Evolutionary conservation across 30 jellyfish, hydroid and myxozoan species (phyloP).

Genomic region (Catostylus mosaicus): DNA sequence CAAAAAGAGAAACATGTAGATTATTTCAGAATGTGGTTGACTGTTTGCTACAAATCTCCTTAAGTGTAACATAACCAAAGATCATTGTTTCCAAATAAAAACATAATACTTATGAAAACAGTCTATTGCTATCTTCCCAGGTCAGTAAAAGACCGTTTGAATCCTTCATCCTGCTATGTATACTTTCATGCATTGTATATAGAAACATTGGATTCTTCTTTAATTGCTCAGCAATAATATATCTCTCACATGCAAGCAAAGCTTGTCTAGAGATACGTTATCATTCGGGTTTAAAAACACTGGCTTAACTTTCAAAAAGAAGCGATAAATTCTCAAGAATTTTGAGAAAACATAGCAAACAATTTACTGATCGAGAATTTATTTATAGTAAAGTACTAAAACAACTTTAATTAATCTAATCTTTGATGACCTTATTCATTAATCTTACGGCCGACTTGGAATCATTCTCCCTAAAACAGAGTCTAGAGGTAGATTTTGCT

Average conservation of each 20-base stretch:
- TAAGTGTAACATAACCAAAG: not conserved
- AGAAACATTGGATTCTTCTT: not conserved
- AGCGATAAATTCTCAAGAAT: not conserved
- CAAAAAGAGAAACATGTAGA: no score
- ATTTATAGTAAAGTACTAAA: not conserved
- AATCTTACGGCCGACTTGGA: not conserved
- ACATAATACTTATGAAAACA: not conserved
- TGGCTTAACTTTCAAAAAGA: not conserved
- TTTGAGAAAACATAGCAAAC: not conserved
- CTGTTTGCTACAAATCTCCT: constrained; percentile 5
- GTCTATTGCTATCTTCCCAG: not conserved
- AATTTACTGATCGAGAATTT: not conserved
- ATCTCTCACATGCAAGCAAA: not conserved
- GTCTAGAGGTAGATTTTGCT: no score
- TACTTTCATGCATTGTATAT: not conserved
- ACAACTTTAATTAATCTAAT: not conserved
- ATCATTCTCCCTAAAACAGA: no score
- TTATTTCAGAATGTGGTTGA: not conserved
- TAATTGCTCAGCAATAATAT: not conserved
- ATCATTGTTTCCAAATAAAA: not conserved
- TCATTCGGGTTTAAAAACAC: not conserved
- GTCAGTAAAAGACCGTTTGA: not conserved
- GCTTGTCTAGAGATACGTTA: not conserved
- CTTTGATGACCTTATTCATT: not conserved
- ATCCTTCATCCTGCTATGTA: not conserved